A percentile compares a stretch with the other conserved stretches of the same genome.
phyloP scores from a whole-genome alignment of 1,140 invertebrate species.

The Colletes gigas region DNA sequence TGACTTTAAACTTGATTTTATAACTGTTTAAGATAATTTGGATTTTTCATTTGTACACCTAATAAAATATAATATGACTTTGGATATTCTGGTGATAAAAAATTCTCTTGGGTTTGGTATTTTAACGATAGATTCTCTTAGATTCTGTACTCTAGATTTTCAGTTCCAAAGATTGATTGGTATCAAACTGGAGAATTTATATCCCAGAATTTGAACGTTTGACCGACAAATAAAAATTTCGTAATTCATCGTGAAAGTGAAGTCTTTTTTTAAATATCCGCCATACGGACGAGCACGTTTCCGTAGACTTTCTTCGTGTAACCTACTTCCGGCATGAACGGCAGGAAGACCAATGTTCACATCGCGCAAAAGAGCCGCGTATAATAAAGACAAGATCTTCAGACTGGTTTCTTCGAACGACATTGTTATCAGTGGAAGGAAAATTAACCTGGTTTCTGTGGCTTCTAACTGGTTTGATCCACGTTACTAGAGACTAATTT shows the following conservation, averaged over 20 bases:
- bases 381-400: constrained; percentile 53
- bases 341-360: constrained; percentile 23
- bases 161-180: background rate
- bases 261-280: constrained; percentile 6
- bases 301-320: constrained; percentile 49
- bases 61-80: too few species aligned
- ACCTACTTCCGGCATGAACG: constrained; percentile 38
- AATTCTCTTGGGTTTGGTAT: too few species aligned
- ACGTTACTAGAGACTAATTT: background rate
- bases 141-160: too few species aligned
- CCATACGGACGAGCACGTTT: background rate
- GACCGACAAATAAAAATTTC: background rate
- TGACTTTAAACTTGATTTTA: too few species aligned
- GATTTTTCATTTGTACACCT: too few species aligned
- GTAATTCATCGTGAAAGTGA: constrained; percentile 34
- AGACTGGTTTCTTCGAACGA: constrained; percentile 45
- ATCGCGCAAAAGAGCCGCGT: constrained; percentile 26
- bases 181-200: background rate
- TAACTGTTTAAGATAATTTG: too few species aligned
- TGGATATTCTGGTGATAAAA: too few species aligned
- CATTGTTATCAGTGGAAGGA: constrained; percentile 57
- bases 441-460: constrained; percentile 40
- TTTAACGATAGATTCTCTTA: too few species aligned
- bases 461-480: constrained; percentile 16
- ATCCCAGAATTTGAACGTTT: background rate